Evolutionary conservation across 2,797 vertebrate species (phyloP).

Genomic region (Lagodon rhomboides): DNA sequence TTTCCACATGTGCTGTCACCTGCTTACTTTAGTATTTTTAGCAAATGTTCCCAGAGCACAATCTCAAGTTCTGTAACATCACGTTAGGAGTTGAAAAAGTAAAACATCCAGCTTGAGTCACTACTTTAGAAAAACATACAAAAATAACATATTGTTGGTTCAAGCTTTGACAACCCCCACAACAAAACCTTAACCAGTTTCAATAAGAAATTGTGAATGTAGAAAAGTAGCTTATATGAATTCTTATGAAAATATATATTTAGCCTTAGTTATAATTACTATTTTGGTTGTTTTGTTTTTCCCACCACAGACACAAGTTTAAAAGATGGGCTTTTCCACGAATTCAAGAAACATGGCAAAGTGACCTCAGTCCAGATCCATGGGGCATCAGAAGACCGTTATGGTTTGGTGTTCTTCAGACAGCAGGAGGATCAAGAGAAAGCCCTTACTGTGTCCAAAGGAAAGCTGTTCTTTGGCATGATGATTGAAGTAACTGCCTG

Average conservation of each 20-base stretch:
- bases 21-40: not conserved
- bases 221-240: not conserved
- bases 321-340: slow-evolving; percentile 99
- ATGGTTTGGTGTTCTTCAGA: slow-evolving; percentile 98
- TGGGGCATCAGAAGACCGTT: slow-evolving; percentile 95
- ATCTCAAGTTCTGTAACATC: not conserved
- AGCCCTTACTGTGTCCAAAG: slow-evolving; percentile 96
- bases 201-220: not conserved
- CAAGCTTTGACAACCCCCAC: not conserved
- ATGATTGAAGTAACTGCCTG: slow-evolving; percentile 98
- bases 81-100: not conserved
- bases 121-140: not conserved
- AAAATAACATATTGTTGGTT: not conserved
- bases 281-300: not conserved
- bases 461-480: slow-evolving; percentile 99
- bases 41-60: not conserved
- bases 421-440: slow-evolving; percentile 99
- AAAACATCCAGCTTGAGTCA: not conserved
- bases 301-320: slow-evolving; percentile 93
- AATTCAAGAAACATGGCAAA: slow-evolving; percentile 99
- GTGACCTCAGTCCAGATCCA: slow-evolving; percentile 99
- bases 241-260: not conserved
- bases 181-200: not conserved
- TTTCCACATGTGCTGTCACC: not conserved
- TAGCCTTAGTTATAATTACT: not conserved